Evolutionary conservation across 2,797 vertebrate species (phyloP), one percentile per base, ranked within the genome.

Genomic region (Brachyrhaphis roseni): DNA sequence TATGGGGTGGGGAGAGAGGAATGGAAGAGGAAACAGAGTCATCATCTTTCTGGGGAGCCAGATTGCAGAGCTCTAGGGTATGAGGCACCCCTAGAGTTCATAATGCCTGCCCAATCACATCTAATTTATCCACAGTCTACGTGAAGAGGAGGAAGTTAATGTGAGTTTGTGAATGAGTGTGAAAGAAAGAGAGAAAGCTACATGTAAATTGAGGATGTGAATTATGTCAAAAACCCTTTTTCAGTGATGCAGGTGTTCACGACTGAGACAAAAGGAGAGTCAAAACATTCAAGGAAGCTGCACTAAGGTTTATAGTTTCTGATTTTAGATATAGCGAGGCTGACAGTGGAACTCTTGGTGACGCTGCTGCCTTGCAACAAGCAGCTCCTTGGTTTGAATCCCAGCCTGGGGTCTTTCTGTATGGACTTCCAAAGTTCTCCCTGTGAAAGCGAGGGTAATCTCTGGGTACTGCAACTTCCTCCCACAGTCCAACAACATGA

Each of bases 101-200:
- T 92, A 92, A 87, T 34, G 83, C 78, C 86, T 78, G 83, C 88
- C 84, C 88, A 90, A 92, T 92, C 89, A 88, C 79, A 88, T 87
- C 84, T 87, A 85, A 93, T 93, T 90, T 87, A 90, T 89, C 90
- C 86, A 80, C 82, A 84, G 78, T 82, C 43, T 82, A 86, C 34
- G 57, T 76, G 78, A 82, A 82, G 78, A 89, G 82, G 74, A 82
- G 80, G 39, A 28, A 57, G 75, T 74, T 79, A 51, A 81, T 53
- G 55, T 41, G 51, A 82, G 72, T 16, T 46, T 51, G 59, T 71
- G 59, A 0, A 15, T 45, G 74, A n/a, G 72, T 76, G 70, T 23
- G 36, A 28, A 13, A 8, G 20, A 15, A 12, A 0, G 75, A 75
- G 82, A 74, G 70, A 68, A 57, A 36, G n/a, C 3, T 26, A 3